Base-by-base conservation (phyloP, 1,140 invertebrate genomes). In the Caenorhabditis elegans region DNA sequence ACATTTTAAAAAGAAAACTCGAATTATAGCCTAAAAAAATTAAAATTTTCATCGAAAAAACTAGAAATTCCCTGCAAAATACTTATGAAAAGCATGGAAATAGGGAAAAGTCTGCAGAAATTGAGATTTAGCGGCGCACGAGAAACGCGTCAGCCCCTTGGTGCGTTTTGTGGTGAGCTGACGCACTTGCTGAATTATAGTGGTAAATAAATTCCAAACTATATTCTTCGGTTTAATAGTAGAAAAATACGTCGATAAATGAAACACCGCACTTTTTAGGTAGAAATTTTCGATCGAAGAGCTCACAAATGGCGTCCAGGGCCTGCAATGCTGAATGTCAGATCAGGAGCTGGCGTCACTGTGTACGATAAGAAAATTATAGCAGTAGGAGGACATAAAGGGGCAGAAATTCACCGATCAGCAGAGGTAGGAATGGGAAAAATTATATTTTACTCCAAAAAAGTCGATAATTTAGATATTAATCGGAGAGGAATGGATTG, bases 301-400 rank as follows among this genome's bases (percentile, higher is more conserved):
- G 60, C 60, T 70, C 60, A 70, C n/a, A 70, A 70, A 70, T 70
- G 60, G 60, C 31, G 60, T 19, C 60, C 60, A 43, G 60, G 60
- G 5, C 60, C 60, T 0, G 36, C 60, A 22, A 70, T 70, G 60
- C 60, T 70, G 2, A 70, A 70, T n/a, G 60, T 70, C 3, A 19
- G 60, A 70, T 70, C 60, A 22, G 60, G 60, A n/a, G 60, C 60
- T 0, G 60, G 60, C 19, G 60, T 70, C n/a, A 70, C 60, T 3
- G 60, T 70, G 6, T 31, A 70, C 13, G 60, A 70, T n/a, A 70
- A 39, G 6, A 70, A 70, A 22, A 70, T 70, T 15, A 39, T 70
- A 36, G 60, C 60, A 13, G 60, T 70, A 5, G 60, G 60, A 10
- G 60, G 60, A 3, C 60, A 70, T 24, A 70, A 70, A 39, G 60